Evolutionary conservation across 2,797 vertebrate species (phyloP).

Genomic region (Sebastiscus tertius): DNA sequence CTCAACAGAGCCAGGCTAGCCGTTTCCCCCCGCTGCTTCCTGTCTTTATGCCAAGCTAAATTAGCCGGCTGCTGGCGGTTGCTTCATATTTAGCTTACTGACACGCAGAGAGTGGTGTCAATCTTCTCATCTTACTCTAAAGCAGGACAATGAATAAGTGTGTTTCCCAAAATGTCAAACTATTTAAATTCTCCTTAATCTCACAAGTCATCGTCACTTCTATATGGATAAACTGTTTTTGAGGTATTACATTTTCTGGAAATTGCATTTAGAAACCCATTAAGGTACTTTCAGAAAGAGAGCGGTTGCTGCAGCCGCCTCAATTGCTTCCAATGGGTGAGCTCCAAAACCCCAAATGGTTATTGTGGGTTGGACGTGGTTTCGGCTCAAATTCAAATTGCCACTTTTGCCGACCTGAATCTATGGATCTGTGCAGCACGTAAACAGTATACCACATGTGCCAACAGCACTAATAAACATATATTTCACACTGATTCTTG

Average conservation of each 20-base stretch:
- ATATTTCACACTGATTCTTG: not conserved
- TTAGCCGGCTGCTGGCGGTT: too few relatives aligned
- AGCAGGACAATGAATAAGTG: rapidly evolving
- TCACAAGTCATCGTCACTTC: not conserved
- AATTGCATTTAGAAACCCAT: not conserved
- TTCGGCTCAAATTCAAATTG: not conserved
- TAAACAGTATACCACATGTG: not conserved
- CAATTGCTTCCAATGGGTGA: not conserved
- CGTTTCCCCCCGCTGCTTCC: too few relatives aligned
- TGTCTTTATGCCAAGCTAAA: too few relatives aligned
- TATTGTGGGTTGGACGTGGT: too few relatives aligned
- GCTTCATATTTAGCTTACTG: too few relatives aligned
- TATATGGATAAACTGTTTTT: not conserved
- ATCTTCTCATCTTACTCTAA: not conserved
- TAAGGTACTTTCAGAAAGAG: not conserved
- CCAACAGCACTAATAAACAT: not conserved
- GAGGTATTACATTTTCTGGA: not conserved
- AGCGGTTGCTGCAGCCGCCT: not conserved
- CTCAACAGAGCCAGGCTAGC: too few relatives aligned
- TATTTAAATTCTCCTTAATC: too few relatives aligned
- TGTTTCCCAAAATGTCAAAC: not conserved
- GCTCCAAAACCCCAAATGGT: too few relatives aligned
- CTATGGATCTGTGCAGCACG: not conserved
- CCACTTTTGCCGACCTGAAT: not conserved
- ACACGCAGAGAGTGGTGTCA: not conserved